Evolutionary conservation across 2,888 invertebrate genomes (phyloP).

Genomic region (Siphonodentalium dalli): DNA sequence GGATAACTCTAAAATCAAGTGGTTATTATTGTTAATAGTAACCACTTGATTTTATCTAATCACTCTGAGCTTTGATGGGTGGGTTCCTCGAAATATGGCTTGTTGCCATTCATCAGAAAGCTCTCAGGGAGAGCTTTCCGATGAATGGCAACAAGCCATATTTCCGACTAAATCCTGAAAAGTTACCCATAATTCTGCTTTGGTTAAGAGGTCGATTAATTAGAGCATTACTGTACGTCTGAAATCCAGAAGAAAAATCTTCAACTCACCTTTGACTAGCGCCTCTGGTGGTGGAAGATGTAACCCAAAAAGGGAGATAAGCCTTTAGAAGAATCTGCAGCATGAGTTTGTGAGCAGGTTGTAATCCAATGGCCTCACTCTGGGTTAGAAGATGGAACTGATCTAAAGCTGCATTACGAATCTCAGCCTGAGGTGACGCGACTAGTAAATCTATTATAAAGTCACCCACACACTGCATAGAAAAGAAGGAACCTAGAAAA

Average conservation of each 20-base stretch:
- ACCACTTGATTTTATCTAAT: too few relatives aligned
- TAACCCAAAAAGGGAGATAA: conserved; percentile 67
- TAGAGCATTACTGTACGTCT: too few relatives aligned
- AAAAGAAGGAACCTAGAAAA: conserved; percentile 64
- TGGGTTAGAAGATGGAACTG: conserved; percentile 65
- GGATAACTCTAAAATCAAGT: too few relatives aligned
- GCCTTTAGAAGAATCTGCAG: conserved; percentile 65
- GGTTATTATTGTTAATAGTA: too few relatives aligned
- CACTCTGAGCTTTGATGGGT: too few relatives aligned
- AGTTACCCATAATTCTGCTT: too few relatives aligned
- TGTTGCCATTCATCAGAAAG: too few relatives aligned
- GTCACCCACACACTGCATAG: conserved; percentile 64
- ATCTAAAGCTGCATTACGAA: conserved; percentile 63
- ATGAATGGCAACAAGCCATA: too few relatives aligned
- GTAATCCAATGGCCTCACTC: conserved; percentile 47
- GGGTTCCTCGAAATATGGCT: too few relatives aligned
- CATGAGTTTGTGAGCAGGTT: conserved; percentile 60
- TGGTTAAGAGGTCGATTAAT: too few relatives aligned
- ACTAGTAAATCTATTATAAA: conserved; percentile 68
- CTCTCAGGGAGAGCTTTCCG: too few relatives aligned
- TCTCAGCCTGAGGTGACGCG: conserved; percentile 62
- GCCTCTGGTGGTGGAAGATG: conserved; percentile 64
- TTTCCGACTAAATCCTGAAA: too few relatives aligned
- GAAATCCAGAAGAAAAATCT: not conserved
- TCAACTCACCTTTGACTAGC: conserved; percentile 62